Base-by-base conservation (phyloP, 2,888 invertebrate species). In the Agonopterix alstromeriana region DNA sequence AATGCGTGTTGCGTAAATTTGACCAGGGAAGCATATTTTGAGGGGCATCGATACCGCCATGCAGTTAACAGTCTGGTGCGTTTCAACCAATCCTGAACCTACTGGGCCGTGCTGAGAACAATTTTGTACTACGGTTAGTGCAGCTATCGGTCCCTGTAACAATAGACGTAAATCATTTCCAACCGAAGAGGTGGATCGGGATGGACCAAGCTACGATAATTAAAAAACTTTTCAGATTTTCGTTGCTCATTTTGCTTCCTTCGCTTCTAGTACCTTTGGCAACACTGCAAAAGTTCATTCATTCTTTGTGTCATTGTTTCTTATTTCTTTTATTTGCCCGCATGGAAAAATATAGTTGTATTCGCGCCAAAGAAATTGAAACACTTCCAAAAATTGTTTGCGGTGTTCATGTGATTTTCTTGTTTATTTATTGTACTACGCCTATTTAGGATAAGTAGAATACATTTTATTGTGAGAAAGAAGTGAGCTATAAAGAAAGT, bases 191-290 rank as follows among this genome's bases (percentile, higher is more conserved):
- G 52, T 49, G 41, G 54, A 47, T 51, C 59, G 53, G 38, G 10
- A 38, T 60, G 57, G 61, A n/a, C 38, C 10, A n/a, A 38, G 38
- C 9, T 5, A n/a, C 38, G n/a, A 63, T 74, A 72, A 77, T 77
- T 76, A 76, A 72, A 73, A 75, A 77, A 75, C 64, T 74, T 75
- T 63, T 49, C 63, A 67, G 67, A 71, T 65, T 62, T 63, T 61
- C 60, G 62, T 63, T 61, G 57, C 53, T 58, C 10, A 27, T 35
- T 14, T 35, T 43, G 9, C n/a, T 50, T 50, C 60, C 61, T 60
- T 60, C 51, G 47, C 17, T 42, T 43, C 43, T 35, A 8, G 10
- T 40, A 45, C 14, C 38, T 27, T 27, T 27, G 27, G 27, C 27
- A 27, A 7, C 27, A 27, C 27, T 27, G 27, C 27, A 27, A 27